A percentile compares a stretch with the other conserved stretches of the same genome.
These are phyloP conservation scores for Synanthedon tipuliformis DNA, from an alignment of 2,888 invertebrate genomes.

Conservation along the genomic window DNA sequence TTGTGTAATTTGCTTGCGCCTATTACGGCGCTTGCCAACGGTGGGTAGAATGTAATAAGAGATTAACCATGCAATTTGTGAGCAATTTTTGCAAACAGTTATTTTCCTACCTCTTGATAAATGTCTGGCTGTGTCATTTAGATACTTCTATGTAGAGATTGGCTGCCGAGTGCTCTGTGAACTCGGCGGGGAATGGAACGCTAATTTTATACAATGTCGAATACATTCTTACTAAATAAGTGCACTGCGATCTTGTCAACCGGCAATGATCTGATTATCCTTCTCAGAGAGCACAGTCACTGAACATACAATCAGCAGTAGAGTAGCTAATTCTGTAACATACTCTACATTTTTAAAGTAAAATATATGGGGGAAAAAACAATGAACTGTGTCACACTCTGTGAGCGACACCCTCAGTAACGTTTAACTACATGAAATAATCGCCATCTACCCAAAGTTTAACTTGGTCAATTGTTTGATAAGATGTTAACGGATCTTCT, in stretches of 20 bases:
- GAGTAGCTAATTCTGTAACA: conserved; percentile 7
- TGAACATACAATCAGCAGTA: conserved; percentile 27
- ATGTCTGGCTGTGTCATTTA: neutral
- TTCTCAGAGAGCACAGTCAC: conserved; percentile 41
- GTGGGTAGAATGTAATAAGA: conserved; percentile 6
- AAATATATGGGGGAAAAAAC: too few species aligned
- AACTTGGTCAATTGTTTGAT: too few species aligned
- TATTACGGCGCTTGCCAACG: conserved; percentile 5
- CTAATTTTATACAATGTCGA: neutral
- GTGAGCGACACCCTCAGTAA: too few species aligned
- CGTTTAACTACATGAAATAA: too few species aligned
- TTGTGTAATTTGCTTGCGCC: conserved; percentile 24
- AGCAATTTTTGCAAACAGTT: conserved; percentile 7
- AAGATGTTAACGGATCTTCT: neutral
- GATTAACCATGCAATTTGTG: conserved; percentile 30
- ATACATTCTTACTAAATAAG: conserved; percentile 27
- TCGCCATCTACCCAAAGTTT: too few species aligned
- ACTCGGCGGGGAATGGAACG: neutral
- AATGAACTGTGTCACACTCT: too few species aligned
- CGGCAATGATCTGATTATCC: conserved; percentile 58
- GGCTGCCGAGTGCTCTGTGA: neutral
- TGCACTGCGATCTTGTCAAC: conserved; percentile 32
- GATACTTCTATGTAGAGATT: neutral
- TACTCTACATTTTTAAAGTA: neutral
- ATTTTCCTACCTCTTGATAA: neutral